phyloP scores from a whole-genome alignment of 1,140 invertebrate species.

The Drosophila littoralis region DNA sequence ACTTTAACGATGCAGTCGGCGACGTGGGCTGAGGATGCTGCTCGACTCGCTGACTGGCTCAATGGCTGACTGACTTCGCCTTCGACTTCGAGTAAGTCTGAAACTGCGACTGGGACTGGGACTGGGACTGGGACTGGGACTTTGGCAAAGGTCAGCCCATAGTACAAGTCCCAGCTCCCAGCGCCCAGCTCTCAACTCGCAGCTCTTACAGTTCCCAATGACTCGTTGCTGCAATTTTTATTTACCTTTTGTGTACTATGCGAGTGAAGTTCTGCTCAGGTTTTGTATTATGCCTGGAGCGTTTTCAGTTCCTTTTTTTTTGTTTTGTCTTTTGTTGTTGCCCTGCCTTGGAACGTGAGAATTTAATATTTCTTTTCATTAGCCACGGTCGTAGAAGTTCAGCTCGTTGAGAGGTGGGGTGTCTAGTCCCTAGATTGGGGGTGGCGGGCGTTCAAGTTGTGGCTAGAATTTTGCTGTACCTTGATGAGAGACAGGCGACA shows the following conservation, averaged over 20 bases:
- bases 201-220: constrained; percentile 28
- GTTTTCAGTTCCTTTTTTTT: constrained; percentile 40
- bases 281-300: constrained; percentile 38
- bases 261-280: constrained; percentile 47
- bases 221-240: constrained; percentile 68
- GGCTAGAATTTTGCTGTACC: constrained; percentile 33
- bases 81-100: constrained; percentile 32
- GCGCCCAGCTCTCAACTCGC: background rate
- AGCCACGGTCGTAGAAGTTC: constrained; percentile 58
- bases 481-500: constrained; percentile 47
- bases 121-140: constrained; percentile 23
- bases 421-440: constrained; percentile 4
- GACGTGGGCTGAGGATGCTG: constrained; percentile 43
- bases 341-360: constrained; percentile 72
- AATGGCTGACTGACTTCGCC: constrained; percentile 57
- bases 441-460: constrained; percentile 10
- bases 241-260: constrained; percentile 77
- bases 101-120: constrained; percentile 16
- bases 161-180: constrained; percentile 44
- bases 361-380: constrained; percentile 83
- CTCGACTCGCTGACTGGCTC: constrained; percentile 56
- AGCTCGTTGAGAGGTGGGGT: constrained; percentile 18
- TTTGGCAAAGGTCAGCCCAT: constrained; percentile 61
- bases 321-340: constrained; percentile 42
- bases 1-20: constrained; percentile 77